Conservation (phyloP, 1,140 invertebrate species). For the Hypothenemus hampei region DNA sequence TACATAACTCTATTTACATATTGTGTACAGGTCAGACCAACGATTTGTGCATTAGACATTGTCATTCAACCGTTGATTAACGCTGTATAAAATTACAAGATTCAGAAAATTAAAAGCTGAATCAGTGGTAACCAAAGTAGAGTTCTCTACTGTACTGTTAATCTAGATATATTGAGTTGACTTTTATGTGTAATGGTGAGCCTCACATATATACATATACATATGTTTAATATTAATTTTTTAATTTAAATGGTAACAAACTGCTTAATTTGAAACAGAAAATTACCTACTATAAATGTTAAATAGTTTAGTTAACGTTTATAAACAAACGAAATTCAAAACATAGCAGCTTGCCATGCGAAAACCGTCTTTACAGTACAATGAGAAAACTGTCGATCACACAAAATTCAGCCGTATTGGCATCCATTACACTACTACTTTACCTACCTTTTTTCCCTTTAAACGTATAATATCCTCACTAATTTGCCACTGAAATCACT, state of each 20-base stretch:
- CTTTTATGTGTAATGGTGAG: neutral
- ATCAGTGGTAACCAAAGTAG: neutral
- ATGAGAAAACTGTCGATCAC: constrained; percentile 34
- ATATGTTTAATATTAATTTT: neutral
- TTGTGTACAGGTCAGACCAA: neutral
- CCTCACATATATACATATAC: neutral
- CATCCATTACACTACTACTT: constrained; percentile 30
- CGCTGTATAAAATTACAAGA: neutral
- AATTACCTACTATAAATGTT: neutral
- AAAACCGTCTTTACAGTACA: constrained; percentile 37
- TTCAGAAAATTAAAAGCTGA: neutral
- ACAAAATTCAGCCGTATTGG: constrained; percentile 41
- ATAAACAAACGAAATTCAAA: constrained; percentile 29
- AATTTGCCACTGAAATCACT: constrained; percentile 23
- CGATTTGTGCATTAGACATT: no score
- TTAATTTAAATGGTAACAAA: no score
- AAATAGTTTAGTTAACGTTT: constrained; percentile 2
- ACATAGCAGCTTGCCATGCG: constrained; percentile 20
- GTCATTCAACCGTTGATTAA: neutral
- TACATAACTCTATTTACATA: neutral
- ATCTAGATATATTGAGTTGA: neutral
- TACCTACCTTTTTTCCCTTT: constrained; percentile 24
- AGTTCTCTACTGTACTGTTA: neutral
- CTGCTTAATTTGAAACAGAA: neutral
- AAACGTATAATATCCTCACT: neutral